phyloP scores from a whole-genome alignment of 2,113 vertebrate species.

The Elaphurus davidianus region DNA sequence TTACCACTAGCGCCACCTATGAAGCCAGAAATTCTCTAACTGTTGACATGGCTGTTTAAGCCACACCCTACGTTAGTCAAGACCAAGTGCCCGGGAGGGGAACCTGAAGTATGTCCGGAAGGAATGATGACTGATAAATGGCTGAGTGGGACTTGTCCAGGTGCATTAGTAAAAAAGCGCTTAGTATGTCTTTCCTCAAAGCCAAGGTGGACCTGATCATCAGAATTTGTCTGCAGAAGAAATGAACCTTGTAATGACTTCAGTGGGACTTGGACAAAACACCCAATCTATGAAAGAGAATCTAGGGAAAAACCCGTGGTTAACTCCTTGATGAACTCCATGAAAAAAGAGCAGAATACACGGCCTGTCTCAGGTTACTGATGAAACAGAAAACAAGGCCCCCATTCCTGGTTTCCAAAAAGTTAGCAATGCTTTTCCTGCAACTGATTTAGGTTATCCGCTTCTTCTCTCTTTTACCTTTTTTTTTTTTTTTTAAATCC shows the following conservation, averaged over 20 bases:
- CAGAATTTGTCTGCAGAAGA: not conserved
- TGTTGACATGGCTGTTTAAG: not conserved
- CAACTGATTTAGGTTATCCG: not conserved
- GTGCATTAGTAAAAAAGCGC: not conserved
- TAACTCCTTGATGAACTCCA: not conserved
- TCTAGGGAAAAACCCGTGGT: not conserved
- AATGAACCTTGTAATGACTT: not conserved
- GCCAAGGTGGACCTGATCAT: too few species aligned
- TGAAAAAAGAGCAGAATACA: not conserved
- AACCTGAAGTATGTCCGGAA: rapidly evolving
- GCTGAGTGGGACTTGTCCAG: rapidly evolving
- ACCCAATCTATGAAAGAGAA: not conserved
- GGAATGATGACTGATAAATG: rapidly evolving
- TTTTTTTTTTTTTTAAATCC: not conserved
- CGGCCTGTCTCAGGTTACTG: not conserved
- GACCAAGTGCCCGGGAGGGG: rapidly evolving
- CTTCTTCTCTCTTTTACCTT: not conserved
- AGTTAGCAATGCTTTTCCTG: not conserved
- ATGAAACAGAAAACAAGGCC: not conserved
- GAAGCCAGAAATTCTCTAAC: not conserved
- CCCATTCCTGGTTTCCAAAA: not conserved
- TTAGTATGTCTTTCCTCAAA: not conserved
- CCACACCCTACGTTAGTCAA: too few species aligned
- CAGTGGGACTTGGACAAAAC: not conserved
- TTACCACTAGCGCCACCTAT: not conserved